Evolutionary conservation across 2,888 invertebrate genomes (phyloP), one percentile per base, ranked within the genome.

Genomic region (Crematogaster levior): DNA sequence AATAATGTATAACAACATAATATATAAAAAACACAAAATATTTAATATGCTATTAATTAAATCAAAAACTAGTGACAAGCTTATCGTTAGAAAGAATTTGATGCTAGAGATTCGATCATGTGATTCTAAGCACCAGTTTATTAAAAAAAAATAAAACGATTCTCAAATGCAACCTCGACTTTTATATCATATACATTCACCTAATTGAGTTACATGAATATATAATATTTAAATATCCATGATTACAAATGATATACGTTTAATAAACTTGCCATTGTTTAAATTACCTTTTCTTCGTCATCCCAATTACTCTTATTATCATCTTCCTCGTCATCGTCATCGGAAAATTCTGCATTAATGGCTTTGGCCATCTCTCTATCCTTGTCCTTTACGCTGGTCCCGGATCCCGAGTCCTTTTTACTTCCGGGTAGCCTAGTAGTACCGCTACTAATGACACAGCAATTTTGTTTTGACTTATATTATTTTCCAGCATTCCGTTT

Each of bases 331-430:
- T 94, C 93, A 72, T 93, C 93, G 86, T 94, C 94, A 83, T 94
- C 94, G 70, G 94, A 93, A 92, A 94, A 94, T 90, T 93, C 94
- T 79, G 93, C 94, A 88, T 93, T 93, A 89, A 94, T 93, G 89
- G 93, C 94, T 90, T 94, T 94, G 91, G 93, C 93, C 93, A 94
- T 93, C 89, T 93, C 93, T 93, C 93, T 94, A 92, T 94, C 94
- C 93, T 93, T 93, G 92, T 93, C 93, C 93, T 94, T 94, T 90
- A 93, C 91, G 91, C 92, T 94, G 90, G 91, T 90, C 82, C 92
- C 90, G 61, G 93, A 91, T 88, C 92, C 93, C 73, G 93, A 89
- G 87, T 94, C 94, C 94, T 94, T 94, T 93, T 94, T 94, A 93
- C 94, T 93, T 91, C 94, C 93, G 91, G 94, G 91, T 90, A 93